Conservation (phyloP, 2,797 vertebrate genomes). For the Distichodus sexfasciatus region DNA sequence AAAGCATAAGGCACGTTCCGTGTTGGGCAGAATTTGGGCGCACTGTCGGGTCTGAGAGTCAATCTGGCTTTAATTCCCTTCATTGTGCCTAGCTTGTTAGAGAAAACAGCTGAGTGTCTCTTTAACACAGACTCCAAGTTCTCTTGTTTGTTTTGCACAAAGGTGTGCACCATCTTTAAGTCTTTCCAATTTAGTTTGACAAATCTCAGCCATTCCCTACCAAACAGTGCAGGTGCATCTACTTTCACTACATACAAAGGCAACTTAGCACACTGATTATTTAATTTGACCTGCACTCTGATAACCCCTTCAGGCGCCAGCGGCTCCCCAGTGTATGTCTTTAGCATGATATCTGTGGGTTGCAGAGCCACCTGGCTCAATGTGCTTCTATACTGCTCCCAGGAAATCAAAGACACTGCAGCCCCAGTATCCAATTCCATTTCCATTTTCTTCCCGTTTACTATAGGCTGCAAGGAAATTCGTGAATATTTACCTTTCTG, state of each 20-base stretch:
- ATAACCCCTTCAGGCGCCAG: slow-evolving; percentile 10
- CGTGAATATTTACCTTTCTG: slow-evolving; percentile 15
- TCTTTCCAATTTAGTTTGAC: too few relatives aligned
- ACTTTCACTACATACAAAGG: too few relatives aligned
- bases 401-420: slow-evolving; percentile 16
- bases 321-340: too few relatives aligned
- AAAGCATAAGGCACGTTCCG: too few relatives aligned
- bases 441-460: slow-evolving; percentile 5
- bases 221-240: too few relatives aligned
- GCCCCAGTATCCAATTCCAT: slow-evolving; percentile 6
- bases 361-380: background rate
- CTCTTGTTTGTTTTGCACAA: too few relatives aligned
- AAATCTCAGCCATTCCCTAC: too few relatives aligned
- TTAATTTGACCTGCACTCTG: slow-evolving; percentile 18
- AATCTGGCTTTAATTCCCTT: background rate
- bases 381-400: background rate
- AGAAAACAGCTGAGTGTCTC: background rate
- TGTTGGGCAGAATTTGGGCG: background rate
- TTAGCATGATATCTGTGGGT: background rate
- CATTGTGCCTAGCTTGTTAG: background rate
- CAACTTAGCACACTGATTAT: background rate
- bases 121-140: background rate
- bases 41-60: background rate
- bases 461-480: background rate
- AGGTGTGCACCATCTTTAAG: too few relatives aligned